These are phyloP conservation scores for Polyodon spathula DNA, from an alignment of 2,113 vertebrate genomes.

Conservation along the genomic window DNA sequence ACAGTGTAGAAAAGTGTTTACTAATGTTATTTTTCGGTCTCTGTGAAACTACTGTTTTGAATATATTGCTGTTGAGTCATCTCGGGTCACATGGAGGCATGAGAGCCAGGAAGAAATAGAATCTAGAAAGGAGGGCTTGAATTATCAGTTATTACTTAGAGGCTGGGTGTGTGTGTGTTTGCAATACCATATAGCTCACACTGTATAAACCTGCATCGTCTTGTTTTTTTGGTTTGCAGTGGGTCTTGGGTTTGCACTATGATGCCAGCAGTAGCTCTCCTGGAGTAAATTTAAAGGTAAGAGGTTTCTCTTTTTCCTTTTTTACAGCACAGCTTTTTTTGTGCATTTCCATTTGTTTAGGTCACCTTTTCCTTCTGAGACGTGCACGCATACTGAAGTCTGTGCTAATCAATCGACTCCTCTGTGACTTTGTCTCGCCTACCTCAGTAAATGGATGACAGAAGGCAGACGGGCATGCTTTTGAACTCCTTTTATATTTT, in stretches of 20 bases:
- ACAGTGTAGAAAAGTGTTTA: too few relatives aligned
- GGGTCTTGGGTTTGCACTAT: constrained; percentile 50
- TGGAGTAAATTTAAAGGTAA: constrained; percentile 56
- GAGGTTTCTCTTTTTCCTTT: not conserved
- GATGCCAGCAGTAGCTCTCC: constrained; percentile 53
- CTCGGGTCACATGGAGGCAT: constrained; percentile 55
- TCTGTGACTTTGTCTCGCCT: too few relatives aligned
- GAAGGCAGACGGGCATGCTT: too few relatives aligned
- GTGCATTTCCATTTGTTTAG: not conserved
- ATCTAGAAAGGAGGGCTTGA: constrained; percentile 45
- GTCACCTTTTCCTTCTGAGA: too few relatives aligned
- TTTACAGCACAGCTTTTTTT: not conserved
- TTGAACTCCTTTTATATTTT: too few relatives aligned
- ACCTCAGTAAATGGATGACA: too few relatives aligned
- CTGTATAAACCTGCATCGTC: constrained; percentile 34
- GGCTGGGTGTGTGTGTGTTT: constrained; percentile 16
- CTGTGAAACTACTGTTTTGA: constrained; percentile 31
- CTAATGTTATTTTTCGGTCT: constrained; percentile 11
- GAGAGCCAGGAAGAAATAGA: constrained; percentile 58
- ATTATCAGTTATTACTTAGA: constrained; percentile 41
- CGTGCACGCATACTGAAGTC: too few relatives aligned
- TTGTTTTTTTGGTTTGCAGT: constrained; percentile 33
- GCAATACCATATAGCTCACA: constrained; percentile 28
- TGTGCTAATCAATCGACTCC: too few relatives aligned
- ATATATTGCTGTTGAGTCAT: constrained; percentile 33